Conservation (phyloP, 37 sponge, comb jelly and placozoan species). For the Spongia lamella region DNA sequence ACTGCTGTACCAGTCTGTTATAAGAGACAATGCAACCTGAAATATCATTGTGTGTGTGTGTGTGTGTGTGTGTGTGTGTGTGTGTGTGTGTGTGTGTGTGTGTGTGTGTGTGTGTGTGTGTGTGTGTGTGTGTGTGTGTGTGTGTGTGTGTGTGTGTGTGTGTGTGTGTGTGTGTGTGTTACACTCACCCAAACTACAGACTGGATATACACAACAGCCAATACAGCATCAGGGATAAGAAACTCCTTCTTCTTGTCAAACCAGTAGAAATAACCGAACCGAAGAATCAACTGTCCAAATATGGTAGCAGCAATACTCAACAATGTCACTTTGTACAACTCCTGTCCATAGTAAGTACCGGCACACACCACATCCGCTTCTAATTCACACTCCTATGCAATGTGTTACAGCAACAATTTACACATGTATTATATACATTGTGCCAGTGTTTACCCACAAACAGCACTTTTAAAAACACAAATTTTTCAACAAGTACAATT, state of each 20-base stretch:
- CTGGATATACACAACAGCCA: slow-evolving; percentile 12
- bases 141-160: too few species aligned
- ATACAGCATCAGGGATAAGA: slow-evolving; percentile 11
- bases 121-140: too few species aligned
- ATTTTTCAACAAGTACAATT: too few species aligned
- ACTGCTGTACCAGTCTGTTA: slow-evolving; percentile 8
- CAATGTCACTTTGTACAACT: background rate
- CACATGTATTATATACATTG: too few species aligned
- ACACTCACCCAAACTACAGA: slow-evolving; percentile 24
- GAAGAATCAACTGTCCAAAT: slow-evolving; percentile 1
- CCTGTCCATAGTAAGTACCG: slow-evolving; percentile 20
- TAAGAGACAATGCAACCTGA: slow-evolving; percentile 1
- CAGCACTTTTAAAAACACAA: too few species aligned
- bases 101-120: too few species aligned
- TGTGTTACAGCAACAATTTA: too few species aligned
- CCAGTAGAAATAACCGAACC: slow-evolving; percentile 20
- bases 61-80: too few species aligned
- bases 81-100: too few species aligned
- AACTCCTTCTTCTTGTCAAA: slow-evolving; percentile 3
- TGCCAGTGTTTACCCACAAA: too few species aligned
- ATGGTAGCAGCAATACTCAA: background rate
- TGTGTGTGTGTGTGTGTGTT: too few species aligned
- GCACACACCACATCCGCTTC: slow-evolving; percentile 12
- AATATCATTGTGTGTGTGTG: background rate
- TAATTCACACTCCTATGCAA: background rate